A percentile compares a stretch with the other conserved stretches of the same genome.
Evolutionary conservation across 2,797 vertebrate species (phyloP).

Genomic region (Pogonophryne albipinna): DNA sequence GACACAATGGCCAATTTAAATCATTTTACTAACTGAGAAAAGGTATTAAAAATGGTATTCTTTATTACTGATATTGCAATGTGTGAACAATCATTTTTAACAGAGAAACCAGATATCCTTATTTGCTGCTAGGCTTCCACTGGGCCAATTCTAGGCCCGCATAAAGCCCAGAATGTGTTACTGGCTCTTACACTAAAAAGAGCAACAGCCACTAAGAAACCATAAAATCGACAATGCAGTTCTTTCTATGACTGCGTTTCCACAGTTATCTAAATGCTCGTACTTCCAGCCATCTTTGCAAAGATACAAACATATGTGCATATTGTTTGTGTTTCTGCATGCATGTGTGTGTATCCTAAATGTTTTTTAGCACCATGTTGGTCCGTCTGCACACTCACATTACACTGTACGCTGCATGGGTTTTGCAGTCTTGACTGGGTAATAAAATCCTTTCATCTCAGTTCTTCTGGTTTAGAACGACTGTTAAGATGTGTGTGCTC

Average conservation of each 20-base stretch:
- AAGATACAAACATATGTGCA: too few species aligned
- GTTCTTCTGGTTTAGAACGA: conserved; percentile 58
- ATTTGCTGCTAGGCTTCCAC: background rate
- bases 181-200: conserved; percentile 1
- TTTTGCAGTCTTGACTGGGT: conserved; percentile 37
- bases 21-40: too few species aligned
- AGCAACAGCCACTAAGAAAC: background rate
- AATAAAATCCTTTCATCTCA: conserved; percentile 67
- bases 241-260: background rate
- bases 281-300: background rate
- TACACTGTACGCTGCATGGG: conserved; percentile 26
- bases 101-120: background rate
- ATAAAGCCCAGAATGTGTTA: background rate
- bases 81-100: background rate
- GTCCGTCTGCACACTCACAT: conserved; percentile 19
- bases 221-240: background rate
- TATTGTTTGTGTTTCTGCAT: background rate
- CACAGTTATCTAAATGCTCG: background rate
- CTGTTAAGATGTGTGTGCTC: conserved; percentile 64
- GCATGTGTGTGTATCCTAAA: background rate
- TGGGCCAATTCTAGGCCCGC: background rate
- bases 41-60: background rate
- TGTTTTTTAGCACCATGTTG: background rate
- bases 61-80: background rate
- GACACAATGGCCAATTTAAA: background rate